Percentiles rank a stretch among this genome's conserved stretches.
These are phyloP conservation scores for Tretioscincus oriximinensis DNA, from an alignment of 2,113 vertebrate genomes.

Conservation along the genomic window DNA sequence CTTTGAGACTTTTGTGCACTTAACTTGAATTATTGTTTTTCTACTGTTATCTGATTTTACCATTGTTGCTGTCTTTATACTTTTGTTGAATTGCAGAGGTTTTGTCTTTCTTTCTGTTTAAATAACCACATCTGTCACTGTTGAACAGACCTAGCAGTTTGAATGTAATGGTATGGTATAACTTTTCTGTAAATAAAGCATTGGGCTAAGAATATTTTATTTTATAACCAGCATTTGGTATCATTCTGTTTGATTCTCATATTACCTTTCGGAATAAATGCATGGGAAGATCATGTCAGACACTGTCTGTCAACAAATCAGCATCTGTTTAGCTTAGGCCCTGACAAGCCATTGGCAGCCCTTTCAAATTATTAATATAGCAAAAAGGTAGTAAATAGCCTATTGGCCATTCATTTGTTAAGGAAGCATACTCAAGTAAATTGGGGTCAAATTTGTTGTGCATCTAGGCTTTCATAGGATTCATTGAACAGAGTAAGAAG, in stretches of 20 bases:
- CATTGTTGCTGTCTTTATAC: not conserved
- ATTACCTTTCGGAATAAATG: constrained; percentile 13
- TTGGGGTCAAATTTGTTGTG: constrained; percentile 34
- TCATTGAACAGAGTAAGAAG: constrained; percentile 29
- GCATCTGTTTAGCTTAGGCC: constrained; percentile 5
- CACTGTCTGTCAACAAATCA: constrained; percentile 30
- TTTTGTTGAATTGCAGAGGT: not conserved
- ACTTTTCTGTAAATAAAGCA: not conserved
- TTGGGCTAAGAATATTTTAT: not conserved
- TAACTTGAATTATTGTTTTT: not conserved
- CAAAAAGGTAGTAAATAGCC: constrained; percentile 33
- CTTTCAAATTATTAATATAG: constrained; percentile 27
- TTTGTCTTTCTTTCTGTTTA: not conserved
- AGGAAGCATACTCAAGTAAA: constrained; percentile 33
- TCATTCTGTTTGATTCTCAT: not conserved
- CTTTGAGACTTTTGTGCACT: not conserved
- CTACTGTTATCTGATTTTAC: not conserved
- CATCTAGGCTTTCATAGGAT: constrained; percentile 33
- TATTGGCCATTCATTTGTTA: constrained; percentile 40
- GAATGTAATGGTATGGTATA: not conserved
- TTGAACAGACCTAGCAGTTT: not conserved
- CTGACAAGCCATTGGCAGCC: constrained; percentile 24
- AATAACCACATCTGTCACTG: not conserved
- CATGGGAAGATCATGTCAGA: not conserved
- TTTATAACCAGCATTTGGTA: not conserved